Percentiles rank a stretch among this genome's conserved stretches.
These are phyloP conservation scores for Darevskia mixta DNA, from an alignment of 2,797 vertebrate species.

Conservation along the genomic window DNA sequence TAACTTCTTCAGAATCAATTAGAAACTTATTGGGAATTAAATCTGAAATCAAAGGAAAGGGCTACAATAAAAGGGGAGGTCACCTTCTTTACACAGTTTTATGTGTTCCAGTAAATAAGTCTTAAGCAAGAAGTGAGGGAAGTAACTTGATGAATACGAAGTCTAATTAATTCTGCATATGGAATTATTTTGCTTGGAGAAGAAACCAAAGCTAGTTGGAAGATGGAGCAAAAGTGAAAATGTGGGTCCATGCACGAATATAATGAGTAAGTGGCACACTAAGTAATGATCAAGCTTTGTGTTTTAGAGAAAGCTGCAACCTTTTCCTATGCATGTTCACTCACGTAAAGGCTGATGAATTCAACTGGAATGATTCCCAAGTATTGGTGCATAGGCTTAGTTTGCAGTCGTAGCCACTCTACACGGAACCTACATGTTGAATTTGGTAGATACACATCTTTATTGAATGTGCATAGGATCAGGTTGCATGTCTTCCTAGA, in stretches of 20 bases:
- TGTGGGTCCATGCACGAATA: not conserved
- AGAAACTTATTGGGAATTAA: conserved; percentile 25
- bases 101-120: not conserved
- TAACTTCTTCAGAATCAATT: conserved; percentile 31
- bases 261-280: not conserved
- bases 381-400: too few species aligned
- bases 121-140: not conserved
- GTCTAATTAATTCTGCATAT: not conserved
- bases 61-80: conserved; percentile 6
- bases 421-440: too few species aligned
- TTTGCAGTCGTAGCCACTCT: too few species aligned
- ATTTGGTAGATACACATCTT: too few species aligned
- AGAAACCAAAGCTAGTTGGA: not conserved
- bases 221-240: not conserved
- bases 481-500: too few species aligned
- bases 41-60: conserved; percentile 23
- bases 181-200: not conserved
- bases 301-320: too few species aligned
- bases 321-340: too few species aligned
- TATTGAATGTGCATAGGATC: too few species aligned
- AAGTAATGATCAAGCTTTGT: not conserved
- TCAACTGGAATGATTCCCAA: too few species aligned
- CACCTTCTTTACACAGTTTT: not conserved
- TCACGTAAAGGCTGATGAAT: too few species aligned
- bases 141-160: not conserved